phyloP scores from a whole-genome alignment of 2,113 vertebrate species.

The Ploceus nigricollis region DNA sequence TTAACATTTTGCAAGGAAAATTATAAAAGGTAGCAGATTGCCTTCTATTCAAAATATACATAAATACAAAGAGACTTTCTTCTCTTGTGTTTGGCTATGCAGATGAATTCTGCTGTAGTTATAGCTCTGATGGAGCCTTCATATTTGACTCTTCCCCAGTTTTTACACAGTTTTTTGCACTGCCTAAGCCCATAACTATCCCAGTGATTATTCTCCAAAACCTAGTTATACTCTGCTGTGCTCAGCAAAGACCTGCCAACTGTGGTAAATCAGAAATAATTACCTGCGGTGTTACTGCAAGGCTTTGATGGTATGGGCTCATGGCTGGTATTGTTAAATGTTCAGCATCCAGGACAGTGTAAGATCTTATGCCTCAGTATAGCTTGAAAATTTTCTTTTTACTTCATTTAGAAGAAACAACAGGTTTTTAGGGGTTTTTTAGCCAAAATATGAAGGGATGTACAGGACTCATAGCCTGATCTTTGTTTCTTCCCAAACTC shows the following conservation, averaged over 20 bases:
- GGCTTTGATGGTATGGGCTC: fast-evolving
- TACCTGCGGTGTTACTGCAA: background rate
- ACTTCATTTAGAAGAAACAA: background rate
- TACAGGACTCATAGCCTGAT: background rate
- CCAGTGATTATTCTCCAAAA: background rate
- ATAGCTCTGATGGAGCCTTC: background rate
- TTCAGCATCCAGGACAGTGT: background rate
- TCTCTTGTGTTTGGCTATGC: background rate
- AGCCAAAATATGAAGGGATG: fast-evolving
- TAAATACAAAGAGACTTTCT: background rate
- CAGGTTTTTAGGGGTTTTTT: background rate
- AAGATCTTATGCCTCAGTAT: background rate
- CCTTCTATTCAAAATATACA: background rate
- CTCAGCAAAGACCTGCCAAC: background rate
- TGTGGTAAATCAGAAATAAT: background rate
- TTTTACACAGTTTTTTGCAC: background rate
- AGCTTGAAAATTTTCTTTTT: background rate
- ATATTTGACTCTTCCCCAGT: background rate
- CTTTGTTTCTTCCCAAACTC: background rate
- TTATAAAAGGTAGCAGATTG: background rate
- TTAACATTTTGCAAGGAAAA: background rate
- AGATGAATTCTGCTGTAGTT: background rate
- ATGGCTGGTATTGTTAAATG: background rate
- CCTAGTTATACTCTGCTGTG: background rate
- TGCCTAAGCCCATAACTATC: background rate